A percentile compares a stretch with the other conserved stretches of the same genome.
Conservation (phyloP, 2,888 invertebrate species). For the Cephonodes hylas region DNA sequence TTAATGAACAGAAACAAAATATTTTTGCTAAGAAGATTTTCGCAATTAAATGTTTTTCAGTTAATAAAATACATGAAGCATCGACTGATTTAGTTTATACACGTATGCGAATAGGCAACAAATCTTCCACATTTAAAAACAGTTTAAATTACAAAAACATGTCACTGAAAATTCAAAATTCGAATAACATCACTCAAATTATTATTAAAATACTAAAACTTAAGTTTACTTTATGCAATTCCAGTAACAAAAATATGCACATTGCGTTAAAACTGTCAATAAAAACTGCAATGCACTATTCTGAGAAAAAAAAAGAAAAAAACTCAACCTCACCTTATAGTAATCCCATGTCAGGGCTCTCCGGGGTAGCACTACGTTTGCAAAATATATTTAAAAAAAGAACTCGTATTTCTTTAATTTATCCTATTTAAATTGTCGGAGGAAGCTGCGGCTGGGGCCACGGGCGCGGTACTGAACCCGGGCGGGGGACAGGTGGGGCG, state of each 20-base stretch:
- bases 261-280: neutral
- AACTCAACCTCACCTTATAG: constrained; percentile 49
- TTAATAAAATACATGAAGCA: too few relatives aligned
- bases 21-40: too few relatives aligned
- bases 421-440: constrained; percentile 24
- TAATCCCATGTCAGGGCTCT: constrained; percentile 55
- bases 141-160: too few relatives aligned
- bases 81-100: too few relatives aligned
- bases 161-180: neutral
- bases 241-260: neutral
- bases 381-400: constrained; percentile 26
- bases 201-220: neutral
- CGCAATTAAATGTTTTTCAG: too few relatives aligned
- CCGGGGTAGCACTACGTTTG: constrained; percentile 36
- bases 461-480: constrained; percentile 53
- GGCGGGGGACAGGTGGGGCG: constrained; percentile 32
- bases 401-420: constrained; percentile 17
- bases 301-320: neutral
- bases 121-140: too few relatives aligned
- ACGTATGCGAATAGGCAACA: too few relatives aligned
- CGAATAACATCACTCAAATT: neutral
- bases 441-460: constrained; percentile 28
- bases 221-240: neutral
- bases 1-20: too few relatives aligned
- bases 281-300: neutral